Evolutionary conservation across 2,797 vertebrate genomes (phyloP).

Genomic region (Pseudotriccus pelzelni): DNA sequence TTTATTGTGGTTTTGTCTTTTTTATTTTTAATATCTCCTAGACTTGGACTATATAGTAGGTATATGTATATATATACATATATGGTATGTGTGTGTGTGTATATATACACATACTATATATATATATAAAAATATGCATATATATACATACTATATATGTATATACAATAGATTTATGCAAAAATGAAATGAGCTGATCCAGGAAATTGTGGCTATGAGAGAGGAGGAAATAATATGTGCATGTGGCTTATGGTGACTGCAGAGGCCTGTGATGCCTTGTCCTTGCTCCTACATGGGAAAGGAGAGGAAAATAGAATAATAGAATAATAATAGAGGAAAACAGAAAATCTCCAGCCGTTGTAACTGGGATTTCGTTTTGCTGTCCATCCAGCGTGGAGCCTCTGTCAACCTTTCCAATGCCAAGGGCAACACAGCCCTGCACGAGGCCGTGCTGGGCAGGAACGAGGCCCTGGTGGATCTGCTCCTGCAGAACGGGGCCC

Average conservation of each 20-base stretch:
- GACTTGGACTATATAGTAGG: background rate
- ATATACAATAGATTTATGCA: background rate
- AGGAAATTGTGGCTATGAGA: background rate
- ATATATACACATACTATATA: too few relatives aligned
- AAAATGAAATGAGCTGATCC: background rate
- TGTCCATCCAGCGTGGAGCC: slow-evolving; percentile 83
- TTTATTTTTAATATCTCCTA: background rate
- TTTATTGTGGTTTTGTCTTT: background rate
- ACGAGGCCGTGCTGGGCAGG: slow-evolving; percentile 83
- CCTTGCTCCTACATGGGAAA: background rate
- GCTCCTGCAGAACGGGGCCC: slow-evolving; percentile 84
- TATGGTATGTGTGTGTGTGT: too few relatives aligned
- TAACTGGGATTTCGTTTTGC: background rate
- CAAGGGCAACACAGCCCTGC: slow-evolving; percentile 89
- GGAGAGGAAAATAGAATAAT: background rate
- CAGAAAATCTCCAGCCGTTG: background rate
- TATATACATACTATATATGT: too few relatives aligned
- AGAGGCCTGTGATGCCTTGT: background rate
- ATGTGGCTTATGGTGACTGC: background rate
- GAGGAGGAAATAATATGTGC: background rate
- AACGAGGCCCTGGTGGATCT: slow-evolving; percentile 83
- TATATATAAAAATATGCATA: too few relatives aligned
- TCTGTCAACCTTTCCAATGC: slow-evolving; percentile 82
- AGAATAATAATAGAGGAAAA: background rate
- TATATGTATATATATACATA: too few relatives aligned